Evolutionary conservation across 2,888 invertebrate genomes (phyloP).

Genomic region (Dicranocentrus wangi): DNA sequence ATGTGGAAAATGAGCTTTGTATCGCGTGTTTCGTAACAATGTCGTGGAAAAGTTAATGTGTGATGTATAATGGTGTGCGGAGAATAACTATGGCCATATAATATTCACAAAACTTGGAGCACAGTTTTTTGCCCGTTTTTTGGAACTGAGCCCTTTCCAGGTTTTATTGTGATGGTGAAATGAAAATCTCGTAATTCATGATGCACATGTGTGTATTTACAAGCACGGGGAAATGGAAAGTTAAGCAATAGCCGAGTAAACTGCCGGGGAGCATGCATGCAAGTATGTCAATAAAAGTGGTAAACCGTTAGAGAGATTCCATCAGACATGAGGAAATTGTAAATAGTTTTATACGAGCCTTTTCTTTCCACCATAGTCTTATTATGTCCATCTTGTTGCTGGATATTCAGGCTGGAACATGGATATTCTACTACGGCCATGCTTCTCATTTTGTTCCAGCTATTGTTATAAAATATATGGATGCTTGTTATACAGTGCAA

Average conservation of each 20-base stretch:
- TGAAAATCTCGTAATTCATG: constrained; percentile 4
- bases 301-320: constrained; percentile 28
- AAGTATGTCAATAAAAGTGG: constrained; percentile 19
- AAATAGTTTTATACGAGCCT: constrained; percentile 32
- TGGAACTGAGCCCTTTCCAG: neutral
- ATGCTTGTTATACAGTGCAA: neutral
- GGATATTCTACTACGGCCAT: too few species aligned
- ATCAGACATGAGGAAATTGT: constrained; percentile 26
- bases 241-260: too few species aligned
- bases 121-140: neutral
- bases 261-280: neutral
- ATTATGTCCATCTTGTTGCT: constrained; percentile 23
- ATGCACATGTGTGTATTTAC: neutral
- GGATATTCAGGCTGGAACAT: constrained; percentile 1
- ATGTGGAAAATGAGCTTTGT: neutral
- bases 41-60: constrained; percentile 6
- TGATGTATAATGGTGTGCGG: constrained; percentile 23
- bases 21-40: constrained; percentile 49
- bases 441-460: neutral
- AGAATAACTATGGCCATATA: neutral
- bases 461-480: neutral
- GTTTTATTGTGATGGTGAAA: neutral
- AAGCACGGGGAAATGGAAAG: too few species aligned
- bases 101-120: too few species aligned
- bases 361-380: constrained; percentile 22